Evolutionary conservation across 2,113 vertebrate species (phyloP), one percentile per base, ranked within the genome.

Genomic region (Felis chaus): DNA sequence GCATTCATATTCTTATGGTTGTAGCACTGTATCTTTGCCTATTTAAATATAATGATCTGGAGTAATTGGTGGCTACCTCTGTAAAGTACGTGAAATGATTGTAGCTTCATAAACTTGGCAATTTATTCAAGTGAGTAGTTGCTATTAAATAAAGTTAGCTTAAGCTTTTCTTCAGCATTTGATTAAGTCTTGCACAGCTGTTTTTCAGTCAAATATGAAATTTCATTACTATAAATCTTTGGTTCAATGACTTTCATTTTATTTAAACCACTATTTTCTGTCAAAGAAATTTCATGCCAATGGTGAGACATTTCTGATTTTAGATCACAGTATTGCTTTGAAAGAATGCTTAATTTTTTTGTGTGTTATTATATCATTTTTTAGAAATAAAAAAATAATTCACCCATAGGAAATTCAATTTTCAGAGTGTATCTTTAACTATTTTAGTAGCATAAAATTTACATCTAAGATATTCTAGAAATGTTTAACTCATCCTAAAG

Each of bases 211-310:
- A 79, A 45, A 81, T 61, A 39, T 36, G 55, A 87, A 65, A 65
- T 88, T 48, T 74, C 18, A 86, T 88, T 39, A 12, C 4, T 92
- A 8, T 73, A 88, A 92, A 63, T 88, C 27, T 81, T 74, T 65
- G 14, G n/a, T 41, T 81, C n/a, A 50, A 88, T 87, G 29, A 92
- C 29, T 82, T 92, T 88, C 15, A 95, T 73, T 95, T 71, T 92
- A 92, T 73, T 87, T n/a, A 88, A 82, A 80, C 19, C 27, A 79
- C 16, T 48, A 79, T 33, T 92, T 69, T 41, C 69, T 50, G 39
- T 85, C 39, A 80, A 61, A 50, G 41, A 86, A 61, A 81, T 92
- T 71, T 88, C 29, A 73, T n/a, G 25, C 25, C 50, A 74, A n/a
- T 74, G 41, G 41, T 66, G n/a, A 18, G 45, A 88, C n/a, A 82